These are phyloP conservation scores for Acleris laterana DNA, from an alignment of 2,888 invertebrate species.

Conservation along the genomic window DNA sequence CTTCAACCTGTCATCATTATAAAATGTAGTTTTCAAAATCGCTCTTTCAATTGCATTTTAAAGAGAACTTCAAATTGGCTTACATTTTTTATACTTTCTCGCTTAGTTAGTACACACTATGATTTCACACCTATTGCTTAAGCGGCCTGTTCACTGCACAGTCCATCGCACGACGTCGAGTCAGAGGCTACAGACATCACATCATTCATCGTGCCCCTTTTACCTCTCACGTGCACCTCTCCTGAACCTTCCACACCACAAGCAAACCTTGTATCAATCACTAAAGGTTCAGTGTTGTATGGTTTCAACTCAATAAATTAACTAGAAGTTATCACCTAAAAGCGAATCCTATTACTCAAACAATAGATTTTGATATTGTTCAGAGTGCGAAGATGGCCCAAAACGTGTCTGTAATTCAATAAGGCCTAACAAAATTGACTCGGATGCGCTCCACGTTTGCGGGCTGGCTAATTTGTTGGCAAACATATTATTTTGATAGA, in stretches of 20 bases:
- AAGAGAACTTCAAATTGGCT: too few relatives aligned
- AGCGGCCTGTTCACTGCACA: constrained; percentile 50
- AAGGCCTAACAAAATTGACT: constrained; percentile 80
- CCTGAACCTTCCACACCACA: constrained; percentile 38
- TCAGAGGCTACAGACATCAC: constrained; percentile 74
- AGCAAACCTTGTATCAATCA: constrained; percentile 39
- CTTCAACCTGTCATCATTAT: too few relatives aligned
- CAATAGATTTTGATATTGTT: constrained; percentile 41
- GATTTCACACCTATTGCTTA: constrained; percentile 47
- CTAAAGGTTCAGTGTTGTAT: constrained; percentile 33
- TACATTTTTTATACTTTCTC: too few relatives aligned
- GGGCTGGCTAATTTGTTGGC: constrained; percentile 74
- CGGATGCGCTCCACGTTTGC: constrained; percentile 74
- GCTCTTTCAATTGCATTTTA: too few relatives aligned
- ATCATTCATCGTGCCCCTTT: constrained; percentile 75
- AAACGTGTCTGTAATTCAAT: constrained; percentile 81
- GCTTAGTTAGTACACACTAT: constrained; percentile 46
- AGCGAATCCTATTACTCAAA: constrained; percentile 38
- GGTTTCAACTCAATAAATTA: constrained; percentile 21
- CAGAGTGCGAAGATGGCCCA: constrained; percentile 51
- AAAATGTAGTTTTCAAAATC: too few relatives aligned
- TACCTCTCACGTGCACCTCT: constrained; percentile 58
- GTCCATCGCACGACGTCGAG: constrained; percentile 63
- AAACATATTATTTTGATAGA: constrained; percentile 74
- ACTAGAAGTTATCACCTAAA: constrained; percentile 33